These are phyloP conservation scores for Maniola hyperantus DNA, from an alignment of 2,888 invertebrate species.

Conservation along the genomic window DNA sequence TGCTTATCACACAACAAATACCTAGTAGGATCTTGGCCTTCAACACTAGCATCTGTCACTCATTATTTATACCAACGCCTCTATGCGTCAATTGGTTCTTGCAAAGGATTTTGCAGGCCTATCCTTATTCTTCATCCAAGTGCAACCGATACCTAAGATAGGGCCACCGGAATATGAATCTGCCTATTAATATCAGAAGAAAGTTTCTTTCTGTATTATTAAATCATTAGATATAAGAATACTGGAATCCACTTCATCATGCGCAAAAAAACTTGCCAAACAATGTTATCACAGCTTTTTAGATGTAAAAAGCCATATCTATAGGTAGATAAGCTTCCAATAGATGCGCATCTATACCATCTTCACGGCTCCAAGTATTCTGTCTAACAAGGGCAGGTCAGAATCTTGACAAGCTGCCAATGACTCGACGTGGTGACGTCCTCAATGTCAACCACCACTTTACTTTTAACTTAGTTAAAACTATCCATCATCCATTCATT, in stretches of 20 bases:
- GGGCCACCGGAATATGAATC: too few species aligned
- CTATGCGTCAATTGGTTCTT: too few species aligned
- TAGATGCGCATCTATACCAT: slow-evolving; percentile 19
- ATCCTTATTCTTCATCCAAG: background rate
- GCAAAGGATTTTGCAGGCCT: too few species aligned
- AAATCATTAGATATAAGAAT: too few species aligned
- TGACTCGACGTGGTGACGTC: slow-evolving; percentile 63
- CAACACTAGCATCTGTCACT: too few species aligned
- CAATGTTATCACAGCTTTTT: background rate
- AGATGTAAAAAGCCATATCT: background rate
- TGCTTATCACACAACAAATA: too few species aligned
- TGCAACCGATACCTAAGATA: too few species aligned
- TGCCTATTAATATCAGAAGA: too few species aligned
- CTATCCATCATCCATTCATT: too few species aligned
- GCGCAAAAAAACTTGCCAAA: slow-evolving; percentile 1
- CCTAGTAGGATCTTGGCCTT: too few species aligned
- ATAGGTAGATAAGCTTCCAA: slow-evolving; percentile 16
- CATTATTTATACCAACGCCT: too few species aligned
- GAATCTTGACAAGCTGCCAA: slow-evolving; percentile 71
- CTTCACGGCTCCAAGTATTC: slow-evolving; percentile 31
- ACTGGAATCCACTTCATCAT: background rate
- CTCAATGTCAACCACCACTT: slow-evolving; percentile 66
- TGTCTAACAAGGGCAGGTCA: slow-evolving; percentile 56
- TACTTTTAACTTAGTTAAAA: slow-evolving; percentile 7
- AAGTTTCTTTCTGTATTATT: too few species aligned